These are phyloP conservation scores for Heliconius cydno DNA, from an alignment of 2,888 invertebrate genomes.

Conservation along the genomic window DNA sequence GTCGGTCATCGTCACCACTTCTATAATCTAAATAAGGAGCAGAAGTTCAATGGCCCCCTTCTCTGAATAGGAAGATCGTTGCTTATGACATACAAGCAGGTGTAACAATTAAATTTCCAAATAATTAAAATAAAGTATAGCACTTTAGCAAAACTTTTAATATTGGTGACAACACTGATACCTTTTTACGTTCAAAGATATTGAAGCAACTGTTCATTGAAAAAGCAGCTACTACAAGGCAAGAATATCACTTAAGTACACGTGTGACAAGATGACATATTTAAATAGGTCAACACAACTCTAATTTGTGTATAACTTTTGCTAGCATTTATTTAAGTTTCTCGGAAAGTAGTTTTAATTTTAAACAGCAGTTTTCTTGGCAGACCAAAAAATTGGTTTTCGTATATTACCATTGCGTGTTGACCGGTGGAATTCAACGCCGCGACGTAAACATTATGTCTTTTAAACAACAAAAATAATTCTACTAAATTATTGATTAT, in stretches of 20 bases:
- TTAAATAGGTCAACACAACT: slow-evolving; percentile 67
- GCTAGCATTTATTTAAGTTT: slow-evolving; percentile 46
- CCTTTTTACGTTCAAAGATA: background rate
- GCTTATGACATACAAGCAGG: slow-evolving; percentile 58
- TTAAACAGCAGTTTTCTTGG: slow-evolving; percentile 64
- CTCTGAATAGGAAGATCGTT: slow-evolving; percentile 67
- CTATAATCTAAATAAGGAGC: slow-evolving; percentile 83
- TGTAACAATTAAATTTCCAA: slow-evolving; percentile 28
- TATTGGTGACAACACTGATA: background rate
- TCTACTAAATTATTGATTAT: background rate
- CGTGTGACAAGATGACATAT: slow-evolving; percentile 48
- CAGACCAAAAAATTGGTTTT: slow-evolving; percentile 65
- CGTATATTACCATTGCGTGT: slow-evolving; percentile 47
- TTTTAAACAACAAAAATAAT: background rate
- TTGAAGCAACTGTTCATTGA: background rate
- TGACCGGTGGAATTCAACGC: no score
- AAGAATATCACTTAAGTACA: slow-evolving; percentile 21
- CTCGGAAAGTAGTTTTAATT: slow-evolving; percentile 64
- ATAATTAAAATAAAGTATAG: background rate
- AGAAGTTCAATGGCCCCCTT: slow-evolving; percentile 79
- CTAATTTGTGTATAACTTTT: slow-evolving; percentile 50
- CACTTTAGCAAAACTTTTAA: background rate
- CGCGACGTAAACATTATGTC: background rate
- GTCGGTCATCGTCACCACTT: slow-evolving; percentile 77
- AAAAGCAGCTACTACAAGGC: background rate